Evolutionary conservation across 2,888 invertebrate genomes (phyloP), one percentile per base, ranked within the genome.

Genomic region (Prosopocoilus inquinatus): DNA sequence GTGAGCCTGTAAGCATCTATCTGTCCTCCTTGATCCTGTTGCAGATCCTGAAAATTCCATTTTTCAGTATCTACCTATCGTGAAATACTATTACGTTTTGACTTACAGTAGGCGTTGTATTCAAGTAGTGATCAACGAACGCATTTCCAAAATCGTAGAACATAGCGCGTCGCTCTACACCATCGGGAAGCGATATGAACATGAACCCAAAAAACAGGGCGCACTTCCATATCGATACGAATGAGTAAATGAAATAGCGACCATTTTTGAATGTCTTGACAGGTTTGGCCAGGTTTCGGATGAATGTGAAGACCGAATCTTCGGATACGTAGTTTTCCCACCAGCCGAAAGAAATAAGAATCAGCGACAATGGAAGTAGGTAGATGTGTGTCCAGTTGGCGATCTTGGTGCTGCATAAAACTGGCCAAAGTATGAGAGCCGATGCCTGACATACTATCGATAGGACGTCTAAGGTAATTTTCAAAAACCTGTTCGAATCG

Each of bases 241-340:
- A 81, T 35, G 87, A 80, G 70, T 93, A 91, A 0, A 87, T 85
- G 67, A 88, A 86, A 66, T 91, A 89, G 16, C 90, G 83, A 53
- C 78, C 70, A 4, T 71, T 70, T 45, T 70, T 57, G 48, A 73
- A 74, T 32, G 64, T 64, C 49, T 65, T 66, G 47, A 66, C 75
- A 73, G 32, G 8, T 70, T 72, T 70, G 52, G 79, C 76, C 76
- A 81, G 69, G 63, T 71, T 64, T 69, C 69, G 68, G 65, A 79
- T 60, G 59, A 70, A 64, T 12, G 53, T 61, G 8, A 73, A 70
- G 73, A 66, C 59, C 73, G 69, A 15, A 15, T 44, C 46, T 9
- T 53, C 38, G 9, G 82, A 81, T 4, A 89, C 81, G 72, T 83
- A 93, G 74, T 91, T 93, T 72, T 89, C 88, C 92, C 92, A 93